Conservation (phyloP, 2,888 invertebrate species). For the Gibbula magus region DNA sequence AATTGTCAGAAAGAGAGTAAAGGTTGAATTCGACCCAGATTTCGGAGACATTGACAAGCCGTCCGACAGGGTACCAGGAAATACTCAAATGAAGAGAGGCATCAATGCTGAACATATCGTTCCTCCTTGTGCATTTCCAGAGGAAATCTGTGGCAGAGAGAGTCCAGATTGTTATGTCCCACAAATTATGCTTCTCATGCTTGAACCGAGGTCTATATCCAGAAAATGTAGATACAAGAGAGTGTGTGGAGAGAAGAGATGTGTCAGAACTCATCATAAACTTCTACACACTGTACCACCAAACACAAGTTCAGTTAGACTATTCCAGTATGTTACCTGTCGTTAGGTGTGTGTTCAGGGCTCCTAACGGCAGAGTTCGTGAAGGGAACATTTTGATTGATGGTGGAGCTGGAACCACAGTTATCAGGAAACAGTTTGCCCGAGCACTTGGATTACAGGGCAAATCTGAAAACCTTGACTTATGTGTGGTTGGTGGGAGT, state of each 20-base stretch:
- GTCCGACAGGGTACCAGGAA: too few relatives aligned
- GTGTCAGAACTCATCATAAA: conserved; percentile 17
- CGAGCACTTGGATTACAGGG: too few relatives aligned
- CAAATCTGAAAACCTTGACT: not conserved
- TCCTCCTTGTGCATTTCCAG: not conserved
- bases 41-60: too few relatives aligned
- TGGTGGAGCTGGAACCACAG: conserved; percentile 27
- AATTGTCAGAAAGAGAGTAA: too few relatives aligned
- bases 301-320: conserved; percentile 13
- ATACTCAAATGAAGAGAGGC: too few relatives aligned
- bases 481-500: not conserved
- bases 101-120: not conserved
- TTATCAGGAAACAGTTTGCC: too few relatives aligned
- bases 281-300: conserved; percentile 26
- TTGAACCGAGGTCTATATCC: not conserved
- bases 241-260: not conserved
- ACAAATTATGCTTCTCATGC: conserved; percentile 7
- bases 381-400: conserved; percentile 25
- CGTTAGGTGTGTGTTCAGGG: conserved; percentile 20
- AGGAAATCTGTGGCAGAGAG: not conserved
- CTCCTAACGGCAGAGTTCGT: conserved; percentile 23
- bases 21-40: too few relatives aligned
- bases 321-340: conserved; percentile 23
- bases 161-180: not conserved
- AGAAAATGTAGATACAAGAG: not conserved